Conservation (phyloP, 2,113 vertebrate genomes). For the Accipiter virgatus region DNA sequence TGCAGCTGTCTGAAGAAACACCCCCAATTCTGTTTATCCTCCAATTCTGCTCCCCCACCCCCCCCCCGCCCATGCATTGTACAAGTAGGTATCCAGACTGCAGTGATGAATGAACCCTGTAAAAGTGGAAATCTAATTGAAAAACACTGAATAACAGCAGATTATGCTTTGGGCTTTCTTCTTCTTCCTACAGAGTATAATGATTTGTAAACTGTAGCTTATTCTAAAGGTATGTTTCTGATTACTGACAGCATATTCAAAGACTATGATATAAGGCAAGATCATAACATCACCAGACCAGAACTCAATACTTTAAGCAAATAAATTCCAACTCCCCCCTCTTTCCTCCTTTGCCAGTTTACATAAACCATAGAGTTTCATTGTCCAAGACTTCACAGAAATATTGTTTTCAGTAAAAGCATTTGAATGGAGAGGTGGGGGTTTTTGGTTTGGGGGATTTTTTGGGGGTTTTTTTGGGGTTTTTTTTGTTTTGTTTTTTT, state of each 20-base stretch:
- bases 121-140: not conserved
- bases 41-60: rapidly evolving
- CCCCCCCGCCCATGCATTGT: not conserved
- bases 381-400: not conserved
- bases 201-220: not conserved
- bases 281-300: not conserved
- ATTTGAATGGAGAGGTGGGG: not conserved
- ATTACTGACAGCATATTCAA: not conserved
- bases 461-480: no score
- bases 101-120: not conserved
- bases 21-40: not conserved
- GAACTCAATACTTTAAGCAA: not conserved
- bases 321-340: not conserved
- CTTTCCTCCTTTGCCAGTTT: not conserved
- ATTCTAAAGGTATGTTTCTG: not conserved
- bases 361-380: not conserved
- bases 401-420: not conserved
- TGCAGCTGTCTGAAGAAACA: not conserved
- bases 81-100: not conserved
- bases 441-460: no score
- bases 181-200: not conserved
- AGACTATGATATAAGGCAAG: not conserved
- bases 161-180: not conserved
- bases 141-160: not conserved
- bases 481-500: not conserved